Percentiles rank a stretch among this genome's conserved stretches.
Conservation (phyloP, 2,888 invertebrate genomes). For the Philaethria dido region DNA sequence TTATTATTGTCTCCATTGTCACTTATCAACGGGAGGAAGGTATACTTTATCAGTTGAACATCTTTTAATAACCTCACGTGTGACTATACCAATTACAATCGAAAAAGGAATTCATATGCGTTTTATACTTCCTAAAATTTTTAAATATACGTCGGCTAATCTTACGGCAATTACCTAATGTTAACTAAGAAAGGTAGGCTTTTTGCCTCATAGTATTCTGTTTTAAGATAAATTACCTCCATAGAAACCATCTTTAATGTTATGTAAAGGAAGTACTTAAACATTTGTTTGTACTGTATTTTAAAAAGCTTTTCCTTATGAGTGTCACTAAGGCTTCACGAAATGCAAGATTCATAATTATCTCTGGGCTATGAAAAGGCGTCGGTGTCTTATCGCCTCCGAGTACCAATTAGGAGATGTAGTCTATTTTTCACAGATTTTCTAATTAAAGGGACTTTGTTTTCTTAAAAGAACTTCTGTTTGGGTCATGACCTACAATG, state of each 20-base stretch:
- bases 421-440: constrained; percentile 36
- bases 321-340: constrained; percentile 3
- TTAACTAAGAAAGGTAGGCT: too few relatives aligned
- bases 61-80: too few relatives aligned
- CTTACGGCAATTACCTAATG: too few relatives aligned
- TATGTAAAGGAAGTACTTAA: background rate
- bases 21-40: too few relatives aligned
- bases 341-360: constrained; percentile 30
- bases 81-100: too few relatives aligned
- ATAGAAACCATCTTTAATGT: background rate
- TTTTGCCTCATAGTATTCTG: too few relatives aligned
- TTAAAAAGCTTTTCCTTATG: constrained; percentile 1
- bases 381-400: constrained; percentile 23
- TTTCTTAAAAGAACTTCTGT: constrained; percentile 17
- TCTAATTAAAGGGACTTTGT: constrained; percentile 31
- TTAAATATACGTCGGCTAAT: too few relatives aligned
- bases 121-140: too few relatives aligned
- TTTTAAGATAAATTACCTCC: background rate
- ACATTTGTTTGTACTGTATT: constrained; percentile 1
- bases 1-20: too few relatives aligned
- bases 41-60: too few relatives aligned
- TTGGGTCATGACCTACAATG: constrained; percentile 5
- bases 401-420: constrained; percentile 29
- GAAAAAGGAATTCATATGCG: too few relatives aligned
- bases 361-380: constrained; percentile 24